Base-by-base conservation (phyloP, 2,113 vertebrate species). In the Blennius ocellaris region DNA sequence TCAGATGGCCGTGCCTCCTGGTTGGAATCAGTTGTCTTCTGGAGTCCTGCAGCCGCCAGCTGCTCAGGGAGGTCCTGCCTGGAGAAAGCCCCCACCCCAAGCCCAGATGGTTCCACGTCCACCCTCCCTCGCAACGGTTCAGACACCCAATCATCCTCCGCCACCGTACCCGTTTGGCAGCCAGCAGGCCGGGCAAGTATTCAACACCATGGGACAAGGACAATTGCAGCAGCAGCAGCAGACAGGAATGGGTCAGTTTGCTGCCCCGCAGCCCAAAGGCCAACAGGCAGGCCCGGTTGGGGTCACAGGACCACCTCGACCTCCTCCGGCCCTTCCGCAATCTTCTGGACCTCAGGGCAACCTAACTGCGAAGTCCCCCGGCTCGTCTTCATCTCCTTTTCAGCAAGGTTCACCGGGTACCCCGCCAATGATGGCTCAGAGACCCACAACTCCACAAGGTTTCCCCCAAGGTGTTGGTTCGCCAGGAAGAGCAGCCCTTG, bases 81-180 rank as follows among this genome's bases (percentile, higher is more conserved):
- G 98, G 98, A 97, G 98, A 90, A 99, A 99, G 85, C 93, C 95
- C 56, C 94, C 95, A 0, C 93, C 96, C 69, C 95, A 96, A 87
- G 91, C 89, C 76, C 94, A 96, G 83, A 96, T 97, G 92, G 87
- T 89, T 58, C 91, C 94, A 78, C 96, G 97, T 51, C 96, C 96
- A 78, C 97, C 97, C 52, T 95, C 97, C 68, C 93, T 99, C 89
- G 93, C 96, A 73, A 94, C 96, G 80, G 95, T 97, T 72, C 97
- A 97, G 92, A 98, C 97, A 72, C 98, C 98, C 64, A 95, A 94
- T 88, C 98, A 99, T 78, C 98, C 98, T 78, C 98, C 98, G 38
- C 98, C 98, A 73, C 98, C 98, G 45, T 99, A 99, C 77, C 98
- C 98, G 44, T 99, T 96, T 89, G 98, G 97, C 86, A 99, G 97